Evolutionary conservation across 2,888 invertebrate genomes (phyloP).

Genomic region (Mycalesis mineus): DNA sequence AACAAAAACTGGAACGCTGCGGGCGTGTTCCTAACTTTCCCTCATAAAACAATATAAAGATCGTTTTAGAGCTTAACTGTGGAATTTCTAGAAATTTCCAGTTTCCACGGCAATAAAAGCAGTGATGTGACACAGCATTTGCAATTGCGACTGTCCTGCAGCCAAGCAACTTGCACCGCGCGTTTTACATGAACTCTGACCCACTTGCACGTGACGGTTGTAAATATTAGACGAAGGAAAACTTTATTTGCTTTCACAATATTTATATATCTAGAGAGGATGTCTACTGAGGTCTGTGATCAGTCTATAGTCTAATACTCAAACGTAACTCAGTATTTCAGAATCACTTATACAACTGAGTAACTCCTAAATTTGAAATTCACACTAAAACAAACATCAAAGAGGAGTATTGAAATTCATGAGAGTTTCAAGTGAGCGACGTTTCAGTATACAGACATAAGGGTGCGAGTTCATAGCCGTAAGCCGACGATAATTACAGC

Average conservation of each 20-base stretch:
- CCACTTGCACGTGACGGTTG: constrained; percentile 25
- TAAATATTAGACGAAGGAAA: constrained; percentile 4
- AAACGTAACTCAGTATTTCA: no score
- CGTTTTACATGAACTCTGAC: constrained; percentile 34
- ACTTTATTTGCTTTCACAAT: not conserved
- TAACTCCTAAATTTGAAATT: no score
- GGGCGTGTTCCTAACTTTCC: constrained; percentile 20
- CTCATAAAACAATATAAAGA: constrained; percentile 42
- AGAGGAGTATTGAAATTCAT: no score
- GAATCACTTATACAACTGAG: no score
- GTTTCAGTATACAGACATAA: no score
- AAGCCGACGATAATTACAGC: no score
- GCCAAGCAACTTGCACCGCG: constrained; percentile 48
- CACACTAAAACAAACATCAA: no score
- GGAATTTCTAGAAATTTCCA: constrained; percentile 42
- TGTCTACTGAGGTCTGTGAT: no score
- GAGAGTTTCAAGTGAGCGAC: no score
- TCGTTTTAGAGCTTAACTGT: constrained; percentile 44
- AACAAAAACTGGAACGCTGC: constrained; percentile 14
- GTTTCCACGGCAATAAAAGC: constrained; percentile 49
- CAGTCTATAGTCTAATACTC: no score
- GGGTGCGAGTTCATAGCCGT: no score
- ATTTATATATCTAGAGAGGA: no score
- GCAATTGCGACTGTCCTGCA: constrained; percentile 41
- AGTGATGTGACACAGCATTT: constrained; percentile 50